Evolutionary conservation across 2,113 vertebrate species (phyloP).

Genomic region (Ibidorhyncha struthersii): DNA sequence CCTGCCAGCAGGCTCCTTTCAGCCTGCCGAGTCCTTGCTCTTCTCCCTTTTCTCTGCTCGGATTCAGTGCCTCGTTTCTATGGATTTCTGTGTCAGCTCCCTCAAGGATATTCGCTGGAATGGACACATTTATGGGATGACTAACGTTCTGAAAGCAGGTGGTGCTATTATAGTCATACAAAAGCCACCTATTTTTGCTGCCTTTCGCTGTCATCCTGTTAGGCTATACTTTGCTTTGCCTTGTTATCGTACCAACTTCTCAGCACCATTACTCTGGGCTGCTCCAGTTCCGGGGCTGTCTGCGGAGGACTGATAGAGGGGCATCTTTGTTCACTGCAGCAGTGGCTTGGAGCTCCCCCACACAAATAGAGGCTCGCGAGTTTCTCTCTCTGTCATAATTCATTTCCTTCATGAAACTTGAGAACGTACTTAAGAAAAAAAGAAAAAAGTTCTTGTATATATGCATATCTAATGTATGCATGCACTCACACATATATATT

Average conservation of each 20-base stretch:
- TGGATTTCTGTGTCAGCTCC: slow-evolving; percentile 67
- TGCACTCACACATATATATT: background rate
- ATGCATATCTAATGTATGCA: background rate
- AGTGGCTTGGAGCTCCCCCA: background rate
- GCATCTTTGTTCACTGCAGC: background rate
- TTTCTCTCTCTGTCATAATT: slow-evolving; percentile 6
- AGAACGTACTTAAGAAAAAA: background rate
- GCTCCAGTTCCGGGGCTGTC: background rate
- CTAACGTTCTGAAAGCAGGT: slow-evolving; percentile 61
- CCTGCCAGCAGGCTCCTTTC: background rate
- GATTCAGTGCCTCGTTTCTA: slow-evolving; percentile 41
- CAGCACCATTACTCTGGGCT: background rate
- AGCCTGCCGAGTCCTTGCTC: background rate
- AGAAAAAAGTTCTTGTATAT: background rate
- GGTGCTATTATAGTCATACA: slow-evolving; percentile 63
- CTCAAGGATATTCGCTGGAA: slow-evolving; percentile 57
- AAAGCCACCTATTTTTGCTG: slow-evolving; percentile 65
- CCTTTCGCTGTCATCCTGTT: slow-evolving; percentile 42
- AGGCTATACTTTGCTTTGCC: slow-evolving; percentile 36
- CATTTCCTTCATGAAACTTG: background rate
- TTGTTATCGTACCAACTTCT: slow-evolving; percentile 42
- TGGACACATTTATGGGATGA: slow-evolving; percentile 62
- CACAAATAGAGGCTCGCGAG: background rate
- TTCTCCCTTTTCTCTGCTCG: slow-evolving; percentile 24
- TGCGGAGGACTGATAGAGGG: slow-evolving; percentile 18